Evolutionary conservation across 2,888 invertebrate genomes (phyloP).

Genomic region (Dasypolia templi): DNA sequence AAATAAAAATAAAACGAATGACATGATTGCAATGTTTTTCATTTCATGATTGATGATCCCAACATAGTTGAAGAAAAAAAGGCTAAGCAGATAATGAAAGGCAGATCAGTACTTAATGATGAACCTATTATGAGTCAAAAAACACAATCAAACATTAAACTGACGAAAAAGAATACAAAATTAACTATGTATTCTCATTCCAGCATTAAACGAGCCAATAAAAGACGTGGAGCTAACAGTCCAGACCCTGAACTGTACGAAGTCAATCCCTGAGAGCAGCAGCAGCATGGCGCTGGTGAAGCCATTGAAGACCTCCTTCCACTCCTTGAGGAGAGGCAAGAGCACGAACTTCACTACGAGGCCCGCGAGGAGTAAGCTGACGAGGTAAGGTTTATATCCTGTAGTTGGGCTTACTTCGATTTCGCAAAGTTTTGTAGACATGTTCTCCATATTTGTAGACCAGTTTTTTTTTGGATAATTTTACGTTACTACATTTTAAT

Average conservation of each 20-base stretch:
- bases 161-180: not conserved
- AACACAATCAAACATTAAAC: not conserved
- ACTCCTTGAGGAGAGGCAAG: conserved; percentile 84
- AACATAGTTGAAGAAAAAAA: not conserved
- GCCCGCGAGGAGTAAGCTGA: conserved; percentile 83
- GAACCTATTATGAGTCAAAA: not conserved
- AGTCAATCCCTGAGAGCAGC: conserved; percentile 84
- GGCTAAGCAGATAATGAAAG: not conserved
- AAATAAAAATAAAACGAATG: too few relatives aligned
- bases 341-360: conserved; percentile 75
- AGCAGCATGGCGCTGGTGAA: conserved; percentile 79
- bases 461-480: conserved; percentile 1
- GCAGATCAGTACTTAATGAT: not conserved
- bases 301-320: conserved; percentile 84
- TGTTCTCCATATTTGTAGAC: conserved; percentile 2
- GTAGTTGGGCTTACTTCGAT: not conserved
- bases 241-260: conserved; percentile 94
- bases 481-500: not conserved
- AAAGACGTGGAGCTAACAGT: conserved; percentile 97
- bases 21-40: too few relatives aligned
- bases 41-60: too few relatives aligned
- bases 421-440: conserved; percentile 6
- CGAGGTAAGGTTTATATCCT: conserved; percentile 78
- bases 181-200: conserved; percentile 60
- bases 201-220: conserved; percentile 94